Conservation (phyloP, 2,113 vertebrate genomes). For the Neolamprologus tretocephalus region DNA sequence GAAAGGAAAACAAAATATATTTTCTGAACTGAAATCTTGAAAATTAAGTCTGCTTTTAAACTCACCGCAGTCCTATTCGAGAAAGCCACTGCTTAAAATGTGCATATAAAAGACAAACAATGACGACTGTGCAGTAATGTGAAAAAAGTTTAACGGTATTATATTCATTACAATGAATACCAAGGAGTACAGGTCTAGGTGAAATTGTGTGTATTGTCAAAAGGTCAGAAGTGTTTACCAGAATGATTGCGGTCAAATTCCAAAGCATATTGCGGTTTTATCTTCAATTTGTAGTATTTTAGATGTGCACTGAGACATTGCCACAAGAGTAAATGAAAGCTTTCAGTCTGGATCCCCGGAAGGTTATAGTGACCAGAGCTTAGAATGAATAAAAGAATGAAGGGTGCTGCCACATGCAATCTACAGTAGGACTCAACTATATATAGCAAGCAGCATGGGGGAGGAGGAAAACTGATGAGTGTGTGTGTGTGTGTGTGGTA, state of each 20-base stretch:
- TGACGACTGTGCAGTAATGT: not conserved
- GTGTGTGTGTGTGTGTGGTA: slow-evolving; percentile 33
- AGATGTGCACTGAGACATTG: not conserved
- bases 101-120: not conserved
- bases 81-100: not conserved
- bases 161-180: not conserved
- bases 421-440: slow-evolving; percentile 41
- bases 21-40: not conserved
- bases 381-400: slow-evolving; percentile 6
- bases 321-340: not conserved
- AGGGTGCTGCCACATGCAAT: slow-evolving; percentile 21
- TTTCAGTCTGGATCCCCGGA: not conserved
- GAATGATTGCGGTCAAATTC: not conserved
- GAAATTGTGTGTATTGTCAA: not conserved
- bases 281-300: not conserved
- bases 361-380: slow-evolving; percentile 6
- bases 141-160: not conserved
- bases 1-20: not conserved
- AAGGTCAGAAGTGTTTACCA: not conserved
- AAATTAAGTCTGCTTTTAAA: not conserved
- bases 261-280: not conserved
- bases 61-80: not conserved
- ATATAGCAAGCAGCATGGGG: slow-evolving; percentile 37
- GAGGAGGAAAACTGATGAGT: not conserved
- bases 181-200: not conserved